phyloP scores from a whole-genome alignment of 2,888 invertebrate species.

The Drosophila neotestacea region DNA sequence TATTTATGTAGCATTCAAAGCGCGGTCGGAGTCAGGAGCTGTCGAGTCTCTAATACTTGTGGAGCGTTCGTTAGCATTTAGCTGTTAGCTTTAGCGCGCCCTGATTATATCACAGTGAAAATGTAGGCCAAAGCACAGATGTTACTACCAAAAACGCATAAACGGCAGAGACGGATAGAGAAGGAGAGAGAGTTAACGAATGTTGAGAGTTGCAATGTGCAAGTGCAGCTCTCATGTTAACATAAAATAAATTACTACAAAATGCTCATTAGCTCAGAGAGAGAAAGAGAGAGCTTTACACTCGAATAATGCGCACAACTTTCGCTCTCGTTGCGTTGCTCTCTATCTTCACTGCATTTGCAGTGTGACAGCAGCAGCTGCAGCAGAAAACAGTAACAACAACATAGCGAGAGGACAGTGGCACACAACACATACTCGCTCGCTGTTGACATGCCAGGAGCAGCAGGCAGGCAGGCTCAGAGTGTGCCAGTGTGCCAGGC shows the following conservation, averaged over 20 bases:
- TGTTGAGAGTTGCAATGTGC: slow-evolving; percentile 24
- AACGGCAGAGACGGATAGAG: background rate
- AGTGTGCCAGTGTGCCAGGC: slow-evolving; percentile 68
- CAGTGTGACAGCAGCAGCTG: slow-evolving; percentile 31
- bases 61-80: slow-evolving; percentile 66
- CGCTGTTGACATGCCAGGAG: slow-evolving; percentile 45
- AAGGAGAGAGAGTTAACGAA: background rate
- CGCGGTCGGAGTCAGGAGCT: slow-evolving; percentile 20
- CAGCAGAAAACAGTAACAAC: slow-evolving; percentile 50
- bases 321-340: slow-evolving; percentile 29
- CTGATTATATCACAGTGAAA: slow-evolving; percentile 78
- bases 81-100: slow-evolving; percentile 73
- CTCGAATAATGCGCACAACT: slow-evolving; percentile 45
- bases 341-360: slow-evolving; percentile 41
- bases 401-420: slow-evolving; percentile 5
- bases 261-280: slow-evolving; percentile 55
- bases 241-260: slow-evolving; percentile 58
- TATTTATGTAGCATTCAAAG: slow-evolving; percentile 42
- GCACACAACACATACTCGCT: slow-evolving; percentile 12
- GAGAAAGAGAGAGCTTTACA: slow-evolving; percentile 2
- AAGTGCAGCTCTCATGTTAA: slow-evolving; percentile 43
- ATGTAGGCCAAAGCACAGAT: slow-evolving; percentile 80
- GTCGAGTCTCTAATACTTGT: slow-evolving; percentile 69
- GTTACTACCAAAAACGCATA: slow-evolving; percentile 44
- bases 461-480: slow-evolving; percentile 46